Conservation (phyloP, 2,113 vertebrate species). For the Platichthys stellatus region DNA sequence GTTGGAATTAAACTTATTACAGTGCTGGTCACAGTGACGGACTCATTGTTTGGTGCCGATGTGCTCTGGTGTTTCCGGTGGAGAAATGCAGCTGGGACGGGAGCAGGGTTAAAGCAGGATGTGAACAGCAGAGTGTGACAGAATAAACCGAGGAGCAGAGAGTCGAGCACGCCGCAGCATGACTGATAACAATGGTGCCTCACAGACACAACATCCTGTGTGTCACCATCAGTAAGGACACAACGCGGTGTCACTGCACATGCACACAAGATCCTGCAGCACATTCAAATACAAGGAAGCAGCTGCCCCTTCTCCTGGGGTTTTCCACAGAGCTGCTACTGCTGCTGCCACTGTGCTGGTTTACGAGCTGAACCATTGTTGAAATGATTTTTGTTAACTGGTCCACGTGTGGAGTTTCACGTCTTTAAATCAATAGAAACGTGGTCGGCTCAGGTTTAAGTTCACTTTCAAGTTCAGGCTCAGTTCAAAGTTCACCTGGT, state of each 20-base stretch:
- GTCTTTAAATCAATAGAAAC: conserved; percentile 15
- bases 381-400: background rate
- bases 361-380: background rate
- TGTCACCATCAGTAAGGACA: background rate
- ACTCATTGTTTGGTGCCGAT: conserved; percentile 62
- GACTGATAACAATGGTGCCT: conserved; percentile 16
- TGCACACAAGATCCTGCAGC: background rate
- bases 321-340: background rate
- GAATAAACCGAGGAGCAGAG: background rate
- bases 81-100: conserved; percentile 55
- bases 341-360: background rate
- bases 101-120: conserved; percentile 62
- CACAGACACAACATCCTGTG: conserved; percentile 50
- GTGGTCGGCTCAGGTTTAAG: background rate
- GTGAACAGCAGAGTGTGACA: conserved; percentile 25
- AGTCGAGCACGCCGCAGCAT: conserved; percentile 10
- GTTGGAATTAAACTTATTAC: background rate
- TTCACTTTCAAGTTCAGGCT: background rate
- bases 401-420: background rate
- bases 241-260: background rate
- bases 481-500: conserved; percentile 46
- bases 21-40: background rate
- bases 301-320: conserved; percentile 17
- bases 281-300: conserved; percentile 16
- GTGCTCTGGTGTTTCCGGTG: conserved; percentile 36